phyloP scores from a whole-genome alignment of 2,888 invertebrate genomes.

The Colletes collaris region DNA sequence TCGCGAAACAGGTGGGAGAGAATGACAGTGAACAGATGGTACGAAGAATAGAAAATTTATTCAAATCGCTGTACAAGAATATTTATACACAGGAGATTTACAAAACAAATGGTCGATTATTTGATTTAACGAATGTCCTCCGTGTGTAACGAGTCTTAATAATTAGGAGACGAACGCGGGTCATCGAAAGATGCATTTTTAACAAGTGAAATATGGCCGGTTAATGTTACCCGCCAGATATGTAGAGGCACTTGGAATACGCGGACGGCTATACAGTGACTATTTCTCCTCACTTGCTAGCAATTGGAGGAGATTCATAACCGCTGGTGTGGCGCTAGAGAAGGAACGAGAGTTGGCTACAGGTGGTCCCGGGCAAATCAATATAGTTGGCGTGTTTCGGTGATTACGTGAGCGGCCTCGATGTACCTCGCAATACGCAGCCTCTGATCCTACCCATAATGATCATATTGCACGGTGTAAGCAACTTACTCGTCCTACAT shows the following conservation, averaged over 20 bases:
- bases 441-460: slow-evolving; percentile 43
- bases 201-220: no score
- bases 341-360: slow-evolving; percentile 62
- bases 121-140: no score
- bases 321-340: slow-evolving; percentile 32
- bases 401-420: slow-evolving; percentile 59
- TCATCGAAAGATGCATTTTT: no score
- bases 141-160: no score
- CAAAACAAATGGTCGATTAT: no score
- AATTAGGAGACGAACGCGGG: no score
- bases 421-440: slow-evolving; percentile 43
- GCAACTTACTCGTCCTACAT: slow-evolving; percentile 23
- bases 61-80: no score
- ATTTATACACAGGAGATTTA: no score
- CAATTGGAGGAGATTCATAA: slow-evolving; percentile 65
- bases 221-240: background rate
- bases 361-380: slow-evolving; percentile 74
- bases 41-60: no score
- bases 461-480: slow-evolving; percentile 47
- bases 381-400: slow-evolving; percentile 65
- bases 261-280: slow-evolving; percentile 19
- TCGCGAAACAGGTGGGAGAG: no score
- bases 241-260: background rate
- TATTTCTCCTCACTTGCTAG: slow-evolving; percentile 45
- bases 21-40: no score